Evolutionary conservation across 1,140 invertebrate genomes (phyloP).

Genomic region (Nasonia longicornis): DNA sequence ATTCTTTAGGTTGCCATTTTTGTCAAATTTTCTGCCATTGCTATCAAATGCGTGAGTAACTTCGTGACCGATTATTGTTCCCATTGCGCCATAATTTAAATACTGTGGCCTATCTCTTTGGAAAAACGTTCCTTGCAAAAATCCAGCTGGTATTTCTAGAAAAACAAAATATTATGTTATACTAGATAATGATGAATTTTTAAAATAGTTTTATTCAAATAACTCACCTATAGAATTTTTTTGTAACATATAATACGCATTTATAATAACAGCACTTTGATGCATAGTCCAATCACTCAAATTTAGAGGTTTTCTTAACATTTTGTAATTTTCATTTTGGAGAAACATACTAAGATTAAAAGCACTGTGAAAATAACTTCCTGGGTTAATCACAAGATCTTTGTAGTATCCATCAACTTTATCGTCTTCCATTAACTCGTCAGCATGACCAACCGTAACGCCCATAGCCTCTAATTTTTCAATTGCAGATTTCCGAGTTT

Average conservation of each 20-base stretch:
- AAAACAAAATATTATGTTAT: background rate
- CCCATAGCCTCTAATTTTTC: slow-evolving; percentile 72
- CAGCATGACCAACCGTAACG: slow-evolving; percentile 72
- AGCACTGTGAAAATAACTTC: slow-evolving; percentile 72
- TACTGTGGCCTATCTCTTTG: slow-evolving; percentile 77
- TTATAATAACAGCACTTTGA: slow-evolving; percentile 74
- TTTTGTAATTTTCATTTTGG: slow-evolving; percentile 72
- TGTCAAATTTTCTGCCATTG: slow-evolving; percentile 75
- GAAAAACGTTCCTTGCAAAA: slow-evolving; percentile 82
- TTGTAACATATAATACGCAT: slow-evolving; percentile 76
- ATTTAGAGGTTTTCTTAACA: slow-evolving; percentile 66
- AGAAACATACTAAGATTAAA: slow-evolving; percentile 74
- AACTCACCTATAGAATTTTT: slow-evolving; percentile 77
- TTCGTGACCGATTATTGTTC: slow-evolving; percentile 77
- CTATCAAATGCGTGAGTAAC: slow-evolving; percentile 75
- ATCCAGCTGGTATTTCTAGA: slow-evolving; percentile 80
- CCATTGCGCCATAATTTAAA: slow-evolving; percentile 81
- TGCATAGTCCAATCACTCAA: slow-evolving; percentile 73
- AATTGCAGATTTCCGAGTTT: slow-evolving; percentile 72
- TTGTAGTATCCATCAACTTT: slow-evolving; percentile 70
- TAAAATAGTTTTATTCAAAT: background rate
- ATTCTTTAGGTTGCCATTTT: slow-evolving; percentile 74
- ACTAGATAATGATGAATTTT: background rate
- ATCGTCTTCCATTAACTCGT: slow-evolving; percentile 71
- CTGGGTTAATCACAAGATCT: slow-evolving; percentile 68